A percentile compares a stretch with the other conserved stretches of the same genome.
Evolutionary conservation across 1,140 invertebrate genomes (phyloP).

Genomic region (Stegodyphus mimosarum): DNA sequence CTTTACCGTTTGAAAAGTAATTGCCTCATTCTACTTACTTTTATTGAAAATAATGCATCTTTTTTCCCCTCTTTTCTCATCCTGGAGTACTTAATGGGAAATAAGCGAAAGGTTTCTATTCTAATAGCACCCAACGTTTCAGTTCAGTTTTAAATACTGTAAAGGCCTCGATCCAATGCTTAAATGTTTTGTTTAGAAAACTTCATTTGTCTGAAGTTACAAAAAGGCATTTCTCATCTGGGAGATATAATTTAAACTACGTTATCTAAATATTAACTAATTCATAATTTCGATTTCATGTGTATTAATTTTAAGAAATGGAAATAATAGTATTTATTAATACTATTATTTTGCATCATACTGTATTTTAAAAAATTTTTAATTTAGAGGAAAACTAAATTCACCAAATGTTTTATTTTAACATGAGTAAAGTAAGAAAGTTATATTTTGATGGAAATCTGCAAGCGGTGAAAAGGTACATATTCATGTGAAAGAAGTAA

Average conservation of each 20-base stretch:
- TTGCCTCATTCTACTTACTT: slow-evolving; percentile 39
- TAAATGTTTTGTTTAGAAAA: background rate
- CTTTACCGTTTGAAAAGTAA: slow-evolving; percentile 44
- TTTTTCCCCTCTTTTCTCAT: background rate
- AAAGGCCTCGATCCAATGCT: background rate
- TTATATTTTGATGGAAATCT: too few species aligned
- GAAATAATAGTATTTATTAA: background rate
- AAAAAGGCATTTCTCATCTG: background rate
- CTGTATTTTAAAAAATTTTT: background rate
- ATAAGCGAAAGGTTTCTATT: background rate
- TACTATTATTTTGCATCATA: too few species aligned
- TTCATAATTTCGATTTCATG: background rate
- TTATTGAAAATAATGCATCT: background rate
- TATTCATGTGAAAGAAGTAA: too few species aligned
- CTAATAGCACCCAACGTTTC: background rate
- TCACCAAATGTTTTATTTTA: too few species aligned
- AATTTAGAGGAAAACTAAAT: too few species aligned
- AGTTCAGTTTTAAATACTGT: background rate
- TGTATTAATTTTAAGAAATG: background rate
- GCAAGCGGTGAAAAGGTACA: too few species aligned
- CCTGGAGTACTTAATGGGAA: background rate
- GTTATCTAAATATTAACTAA: too few species aligned
- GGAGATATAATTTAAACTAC: too few species aligned
- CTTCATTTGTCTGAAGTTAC: background rate
- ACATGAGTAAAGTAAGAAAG: too few species aligned